A percentile compares a stretch with the other conserved stretches of the same genome.
Evolutionary conservation across 2,797 vertebrate species (phyloP).

Genomic region (Aplochiton taeniatus): DNA sequence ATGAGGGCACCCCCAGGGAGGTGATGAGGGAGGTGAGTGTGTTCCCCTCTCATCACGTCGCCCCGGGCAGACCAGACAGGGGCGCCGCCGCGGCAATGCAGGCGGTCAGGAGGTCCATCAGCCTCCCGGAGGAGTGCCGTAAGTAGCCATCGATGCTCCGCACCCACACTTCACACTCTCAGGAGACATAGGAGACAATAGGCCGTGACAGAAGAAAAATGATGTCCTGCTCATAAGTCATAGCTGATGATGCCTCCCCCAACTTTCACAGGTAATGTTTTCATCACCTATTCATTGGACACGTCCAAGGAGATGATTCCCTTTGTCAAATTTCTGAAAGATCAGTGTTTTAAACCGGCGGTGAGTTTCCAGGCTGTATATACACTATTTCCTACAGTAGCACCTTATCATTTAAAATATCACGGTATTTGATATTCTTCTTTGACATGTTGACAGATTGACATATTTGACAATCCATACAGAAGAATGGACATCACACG

Average conservation of each 20-base stretch:
- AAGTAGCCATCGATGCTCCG: slow-evolving; percentile 56
- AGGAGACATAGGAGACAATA: background rate
- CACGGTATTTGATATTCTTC: background rate
- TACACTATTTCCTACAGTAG: background rate
- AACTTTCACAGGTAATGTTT: slow-evolving; percentile 82
- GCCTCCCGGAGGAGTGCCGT: slow-evolving; percentile 88
- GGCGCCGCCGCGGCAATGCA: slow-evolving; percentile 52
- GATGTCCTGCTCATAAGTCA: too few relatives aligned
- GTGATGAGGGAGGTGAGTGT: slow-evolving; percentile 63
- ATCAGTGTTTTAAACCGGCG: slow-evolving; percentile 89
- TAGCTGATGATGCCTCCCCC: too few relatives aligned
- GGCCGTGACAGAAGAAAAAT: too few relatives aligned
- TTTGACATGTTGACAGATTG: slow-evolving; percentile 77
- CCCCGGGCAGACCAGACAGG: background rate
- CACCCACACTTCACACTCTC: background rate
- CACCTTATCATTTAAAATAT: background rate
- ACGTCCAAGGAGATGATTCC: slow-evolving; percentile 80
- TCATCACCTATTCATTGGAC: slow-evolving; percentile 94
- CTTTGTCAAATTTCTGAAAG: slow-evolving; percentile 85
- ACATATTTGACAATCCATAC: slow-evolving; percentile 89
- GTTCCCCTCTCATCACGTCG: slow-evolving; percentile 6
- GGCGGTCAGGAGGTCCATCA: slow-evolving; percentile 84
- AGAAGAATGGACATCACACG: slow-evolving; percentile 88
- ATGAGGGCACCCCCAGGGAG: slow-evolving; percentile 18
- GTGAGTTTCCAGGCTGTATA: slow-evolving; percentile 73